Conservation (phyloP, 2,113 vertebrate genomes). For the Columba livia region DNA sequence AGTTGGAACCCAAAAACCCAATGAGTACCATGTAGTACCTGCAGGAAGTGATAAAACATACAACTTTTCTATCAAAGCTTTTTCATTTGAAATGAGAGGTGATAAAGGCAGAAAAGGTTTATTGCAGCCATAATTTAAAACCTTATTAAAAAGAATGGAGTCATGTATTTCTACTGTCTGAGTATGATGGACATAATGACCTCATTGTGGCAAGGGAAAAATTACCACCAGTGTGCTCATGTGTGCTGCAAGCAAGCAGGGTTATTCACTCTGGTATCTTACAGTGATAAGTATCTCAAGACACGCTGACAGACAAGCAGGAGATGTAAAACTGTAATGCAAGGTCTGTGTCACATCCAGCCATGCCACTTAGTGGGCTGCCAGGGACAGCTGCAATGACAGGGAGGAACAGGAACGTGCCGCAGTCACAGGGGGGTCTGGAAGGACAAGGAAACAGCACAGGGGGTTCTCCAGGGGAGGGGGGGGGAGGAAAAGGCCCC, state of each 20-base stretch:
- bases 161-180: not conserved
- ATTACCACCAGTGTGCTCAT: not conserved
- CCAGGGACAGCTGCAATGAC: rapidly evolving
- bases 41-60: not conserved
- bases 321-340: not conserved
- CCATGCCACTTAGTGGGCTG: rapidly evolving
- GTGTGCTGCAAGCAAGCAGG: rapidly evolving
- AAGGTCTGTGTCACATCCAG: not conserved
- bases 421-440: not conserved
- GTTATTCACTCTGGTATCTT: not conserved
- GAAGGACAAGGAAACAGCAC: not conserved
- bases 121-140: not conserved
- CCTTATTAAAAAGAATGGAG: not conserved
- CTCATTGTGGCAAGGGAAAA: not conserved
- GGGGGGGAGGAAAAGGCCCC: rapidly evolving
- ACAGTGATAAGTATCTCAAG: not conserved
- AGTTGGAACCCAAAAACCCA: not conserved
- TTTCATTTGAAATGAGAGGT: not conserved
- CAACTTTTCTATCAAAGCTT: not conserved
- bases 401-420: rapidly evolving
- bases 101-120: not conserved
- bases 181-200: not conserved
- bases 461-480: too few relatives aligned
- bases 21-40: not conserved
- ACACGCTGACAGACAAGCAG: not conserved